A percentile compares a stretch with the other conserved stretches of the same genome.
phyloP scores from a whole-genome alignment of 2,888 invertebrate genomes.

The Ametastegia equiseti region DNA sequence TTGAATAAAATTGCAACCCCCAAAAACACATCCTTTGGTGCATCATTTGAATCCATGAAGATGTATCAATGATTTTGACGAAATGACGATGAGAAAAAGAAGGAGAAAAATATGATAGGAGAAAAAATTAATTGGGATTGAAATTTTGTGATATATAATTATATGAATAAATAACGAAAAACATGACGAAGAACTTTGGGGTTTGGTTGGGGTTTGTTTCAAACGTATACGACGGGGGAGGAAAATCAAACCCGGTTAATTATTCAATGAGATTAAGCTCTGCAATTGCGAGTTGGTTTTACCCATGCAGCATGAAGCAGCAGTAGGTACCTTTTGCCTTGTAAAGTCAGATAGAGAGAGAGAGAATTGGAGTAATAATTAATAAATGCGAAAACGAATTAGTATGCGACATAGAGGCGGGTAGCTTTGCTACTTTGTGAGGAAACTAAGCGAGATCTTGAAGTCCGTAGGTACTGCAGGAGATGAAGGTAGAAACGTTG shows the following conservation, averaged over 20 bases:
- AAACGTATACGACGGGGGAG: no score
- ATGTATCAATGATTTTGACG: no score
- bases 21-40: no score
- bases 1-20: background rate
- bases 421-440: conserved; percentile 22
- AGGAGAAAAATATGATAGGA: no score
- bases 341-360: background rate
- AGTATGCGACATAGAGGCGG: conserved; percentile 63
- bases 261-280: conserved; percentile 7
- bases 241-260: background rate
- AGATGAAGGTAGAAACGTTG: conserved; percentile 13
- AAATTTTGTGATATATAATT: no score
- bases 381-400: conserved; percentile 71
- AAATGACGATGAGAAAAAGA: no score
- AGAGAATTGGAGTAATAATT: conserved; percentile 60
- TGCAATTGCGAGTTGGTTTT: background rate
- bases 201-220: no score
- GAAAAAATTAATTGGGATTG: no score
- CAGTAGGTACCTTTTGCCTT: background rate
- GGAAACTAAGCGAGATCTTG: conserved; percentile 45
- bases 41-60: no score
- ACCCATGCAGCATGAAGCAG: background rate
- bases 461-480: background rate
- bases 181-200: no score
- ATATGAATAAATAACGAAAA: no score